Evolutionary conservation across 2,888 invertebrate genomes (phyloP), one percentile per base, ranked within the genome.

Genomic region (Parelbella ahira): DNA sequence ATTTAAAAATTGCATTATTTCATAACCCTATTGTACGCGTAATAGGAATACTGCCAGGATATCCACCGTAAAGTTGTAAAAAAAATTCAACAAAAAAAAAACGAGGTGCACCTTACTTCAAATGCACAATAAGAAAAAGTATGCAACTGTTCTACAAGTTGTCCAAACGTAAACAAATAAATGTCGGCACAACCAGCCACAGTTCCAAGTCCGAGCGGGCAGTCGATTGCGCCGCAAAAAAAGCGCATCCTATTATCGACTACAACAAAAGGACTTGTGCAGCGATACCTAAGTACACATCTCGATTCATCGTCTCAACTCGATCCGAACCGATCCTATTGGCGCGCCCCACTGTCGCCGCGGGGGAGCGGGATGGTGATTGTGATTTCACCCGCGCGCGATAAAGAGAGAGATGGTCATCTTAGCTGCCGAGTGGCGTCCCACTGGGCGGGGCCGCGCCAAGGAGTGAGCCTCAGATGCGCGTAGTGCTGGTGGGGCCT

Each of bases 401-500:
- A 80, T 63, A 75, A 72, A 64, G 87, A 87, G 83, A 81, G 72
- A 73, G 78, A 76, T 73, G 83, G 83, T 83, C 81, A 86, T 87
- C 86, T 87, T 87, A 86, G 82, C 75, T 65, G 63, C 68, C 76
- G 84, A 80, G 86, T 81, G 59, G 86, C 87, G 82, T 83, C 90
- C 88, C 82, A 83, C 82, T 81, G 88, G 90, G 90, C 90, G 90
- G 90, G 88, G 90, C 88, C 80, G 82, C 74, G 79, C 76, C 71
- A 80, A 79, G 82, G 80, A 87, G 83, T 74, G 87, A 83, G 84
- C 87, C 88, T 88, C 81, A 87, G 89, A 90, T 89, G 89, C 89
- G 89, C 89, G 86, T 78, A 81, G 89, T 82, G 88, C 82, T 88
- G 89, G 89, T 88, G 90, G 90, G 89, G 89, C 78, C 82, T 77